Conservation (phyloP, 2,113 vertebrate genomes). For the Antechinus flavipes region DNA sequence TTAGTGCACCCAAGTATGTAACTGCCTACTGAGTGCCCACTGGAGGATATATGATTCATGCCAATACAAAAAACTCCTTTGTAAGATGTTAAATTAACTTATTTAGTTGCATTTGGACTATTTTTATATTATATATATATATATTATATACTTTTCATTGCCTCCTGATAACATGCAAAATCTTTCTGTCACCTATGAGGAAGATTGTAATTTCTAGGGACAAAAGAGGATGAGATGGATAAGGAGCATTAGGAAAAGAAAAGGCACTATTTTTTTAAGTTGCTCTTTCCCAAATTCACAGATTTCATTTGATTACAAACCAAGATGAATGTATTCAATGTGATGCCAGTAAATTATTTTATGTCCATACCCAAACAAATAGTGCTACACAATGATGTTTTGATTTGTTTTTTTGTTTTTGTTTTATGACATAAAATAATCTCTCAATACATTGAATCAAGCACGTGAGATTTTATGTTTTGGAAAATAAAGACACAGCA, state of each 20-base stretch:
- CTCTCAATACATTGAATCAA: slow-evolving; percentile 85
- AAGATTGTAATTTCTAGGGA: slow-evolving; percentile 73
- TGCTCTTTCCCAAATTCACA: slow-evolving; percentile 71
- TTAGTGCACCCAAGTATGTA: slow-evolving; percentile 34
- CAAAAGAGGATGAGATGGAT: slow-evolving; percentile 77
- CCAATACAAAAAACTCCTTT: slow-evolving; percentile 66
- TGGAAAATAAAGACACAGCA: slow-evolving; percentile 84
- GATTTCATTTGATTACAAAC: slow-evolving; percentile 83
- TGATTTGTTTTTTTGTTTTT: slow-evolving; percentile 79
- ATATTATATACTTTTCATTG: slow-evolving; percentile 63
- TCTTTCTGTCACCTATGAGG: slow-evolving; percentile 65
- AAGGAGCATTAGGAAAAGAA: slow-evolving; percentile 49
- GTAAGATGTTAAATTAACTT: slow-evolving; percentile 76
- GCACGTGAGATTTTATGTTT: slow-evolving; percentile 84
- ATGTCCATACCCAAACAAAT: slow-evolving; percentile 80
- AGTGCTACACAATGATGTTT: slow-evolving; percentile 81
- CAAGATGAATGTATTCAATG: slow-evolving; percentile 85
- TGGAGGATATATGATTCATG: slow-evolving; percentile 50
- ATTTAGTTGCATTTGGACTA: slow-evolving; percentile 77
- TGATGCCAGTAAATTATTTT: slow-evolving; percentile 86
- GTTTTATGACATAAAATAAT: slow-evolving; percentile 85
- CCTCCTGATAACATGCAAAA: slow-evolving; percentile 52
- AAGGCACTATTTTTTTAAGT: slow-evolving; percentile 63
- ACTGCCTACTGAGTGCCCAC: slow-evolving; percentile 51
- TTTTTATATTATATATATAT: slow-evolving; percentile 46